phyloP scores from a whole-genome alignment of 2,113 vertebrate genomes.

The Lepus europaeus region DNA sequence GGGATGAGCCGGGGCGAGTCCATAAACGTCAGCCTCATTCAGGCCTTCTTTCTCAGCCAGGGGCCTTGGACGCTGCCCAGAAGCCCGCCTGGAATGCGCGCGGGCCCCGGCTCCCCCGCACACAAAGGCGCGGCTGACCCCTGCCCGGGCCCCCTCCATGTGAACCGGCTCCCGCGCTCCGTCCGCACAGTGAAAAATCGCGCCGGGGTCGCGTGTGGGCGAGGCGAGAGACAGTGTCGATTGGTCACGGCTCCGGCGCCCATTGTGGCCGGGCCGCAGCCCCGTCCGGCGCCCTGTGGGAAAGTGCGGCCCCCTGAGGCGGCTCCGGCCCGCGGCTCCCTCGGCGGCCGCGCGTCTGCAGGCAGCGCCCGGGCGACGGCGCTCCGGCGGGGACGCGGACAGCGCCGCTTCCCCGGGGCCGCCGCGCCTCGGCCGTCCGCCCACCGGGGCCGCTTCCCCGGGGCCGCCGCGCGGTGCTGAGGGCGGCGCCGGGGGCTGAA shows the following conservation, averaged over 20 bases:
- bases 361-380: no score
- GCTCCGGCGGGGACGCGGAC: no score
- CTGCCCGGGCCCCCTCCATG: conserved; percentile 90
- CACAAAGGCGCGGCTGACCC: conserved; percentile 92
- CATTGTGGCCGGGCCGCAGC: conserved; percentile 91
- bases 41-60: conserved; percentile 97
- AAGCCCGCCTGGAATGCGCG: conserved; percentile 93
- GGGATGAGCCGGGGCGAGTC: conserved; percentile 99
- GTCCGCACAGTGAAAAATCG: conserved; percentile 97
- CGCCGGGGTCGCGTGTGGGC: conserved; percentile 98
- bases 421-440: no score
- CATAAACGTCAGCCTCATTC: conserved; percentile 99
- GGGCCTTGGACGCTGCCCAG: conserved; percentile 91
- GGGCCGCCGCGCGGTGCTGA: no score
- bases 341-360: conserved; percentile 91
- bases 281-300: conserved; percentile 92
- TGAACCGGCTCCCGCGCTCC: conserved; percentile 93
- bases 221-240: conserved; percentile 95
- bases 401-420: no score
- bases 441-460: no score
- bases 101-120: conserved; percentile 90
- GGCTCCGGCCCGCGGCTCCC: conserved; percentile 90
- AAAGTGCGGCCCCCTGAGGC: conserved; percentile 93
- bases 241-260: conserved; percentile 95
- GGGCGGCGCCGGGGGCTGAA: no score